These are phyloP conservation scores for Nemurella pictetii DNA, from an alignment of 2,888 invertebrate species.

Conservation along the genomic window DNA sequence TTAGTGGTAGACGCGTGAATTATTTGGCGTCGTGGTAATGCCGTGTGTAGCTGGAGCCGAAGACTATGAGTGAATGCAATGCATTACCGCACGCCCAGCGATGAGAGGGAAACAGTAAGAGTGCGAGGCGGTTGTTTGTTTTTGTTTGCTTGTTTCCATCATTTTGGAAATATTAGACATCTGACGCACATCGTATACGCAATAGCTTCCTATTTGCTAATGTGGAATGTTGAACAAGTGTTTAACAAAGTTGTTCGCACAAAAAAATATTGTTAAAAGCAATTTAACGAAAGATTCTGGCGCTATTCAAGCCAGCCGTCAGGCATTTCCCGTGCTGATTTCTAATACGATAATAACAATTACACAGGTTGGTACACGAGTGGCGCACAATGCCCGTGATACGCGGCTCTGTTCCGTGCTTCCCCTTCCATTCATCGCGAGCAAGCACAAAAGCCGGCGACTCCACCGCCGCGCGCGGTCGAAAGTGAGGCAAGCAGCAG, in stretches of 20 bases:
- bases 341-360: neutral
- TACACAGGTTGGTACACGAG: neutral
- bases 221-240: too few species aligned
- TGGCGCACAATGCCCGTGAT: neutral
- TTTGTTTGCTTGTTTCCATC: too few species aligned
- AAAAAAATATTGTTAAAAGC: too few species aligned
- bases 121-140: too few species aligned
- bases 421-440: neutral
- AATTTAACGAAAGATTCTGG: neutral
- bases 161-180: too few species aligned
- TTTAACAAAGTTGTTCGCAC: too few species aligned
- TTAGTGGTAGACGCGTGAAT: neutral
- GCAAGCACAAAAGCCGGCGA: neutral
- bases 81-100: too few species aligned
- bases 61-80: too few species aligned
- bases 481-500: neutral
- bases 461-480: neutral
- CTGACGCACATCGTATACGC: too few species aligned
- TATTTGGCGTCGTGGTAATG: neutral
- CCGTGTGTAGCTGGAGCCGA: neutral
- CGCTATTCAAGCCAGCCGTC: neutral
- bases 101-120: too few species aligned
- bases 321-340: too few species aligned
- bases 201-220: too few species aligned
- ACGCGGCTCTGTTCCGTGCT: neutral